A percentile compares a stretch with the other conserved stretches of the same genome.
Conservation (phyloP, 2,797 vertebrate species). For the Nannoperca obscura region DNA sequence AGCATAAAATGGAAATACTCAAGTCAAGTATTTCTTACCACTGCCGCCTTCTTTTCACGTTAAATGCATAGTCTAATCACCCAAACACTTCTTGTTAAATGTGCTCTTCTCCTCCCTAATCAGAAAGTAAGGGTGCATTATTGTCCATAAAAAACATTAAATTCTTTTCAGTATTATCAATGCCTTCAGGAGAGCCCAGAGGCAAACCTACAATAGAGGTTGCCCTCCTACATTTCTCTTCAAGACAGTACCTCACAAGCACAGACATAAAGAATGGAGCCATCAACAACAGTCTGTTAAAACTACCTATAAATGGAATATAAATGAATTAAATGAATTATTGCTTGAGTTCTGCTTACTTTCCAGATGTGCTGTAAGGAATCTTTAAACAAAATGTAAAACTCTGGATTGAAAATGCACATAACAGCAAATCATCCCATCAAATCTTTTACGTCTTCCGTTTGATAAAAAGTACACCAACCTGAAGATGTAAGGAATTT, state of each 20-base stretch:
- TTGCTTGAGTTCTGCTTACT: not conserved
- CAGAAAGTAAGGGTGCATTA: conserved; percentile 1
- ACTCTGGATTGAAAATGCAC: not conserved
- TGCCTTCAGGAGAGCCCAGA: conserved; percentile 29
- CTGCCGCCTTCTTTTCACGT: too few species aligned
- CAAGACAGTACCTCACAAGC: conserved; percentile 31
- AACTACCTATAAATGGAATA: conserved; percentile 39
- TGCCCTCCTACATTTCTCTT: conserved; percentile 30
- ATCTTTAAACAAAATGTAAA: not conserved
- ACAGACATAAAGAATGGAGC: conserved; percentile 15
- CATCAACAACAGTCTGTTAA: conserved; percentile 20
- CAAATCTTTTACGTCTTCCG: not conserved
- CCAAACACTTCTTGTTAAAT: not conserved
- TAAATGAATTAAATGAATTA: too few species aligned
- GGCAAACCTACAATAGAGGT: conserved; percentile 17
- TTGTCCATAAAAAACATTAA: conserved; percentile 13
- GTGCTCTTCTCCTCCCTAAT: not conserved
- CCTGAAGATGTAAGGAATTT: not conserved
- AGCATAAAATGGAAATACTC: too few species aligned
- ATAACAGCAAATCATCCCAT: not conserved
- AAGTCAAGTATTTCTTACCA: not conserved
- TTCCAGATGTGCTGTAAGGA: conserved; percentile 2
- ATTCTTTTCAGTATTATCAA: conserved; percentile 3
- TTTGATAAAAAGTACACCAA: not conserved
- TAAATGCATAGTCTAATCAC: not conserved